Conservation (phyloP, 2,888 invertebrate species). For the Amblyjoppa fuscipennis region DNA sequence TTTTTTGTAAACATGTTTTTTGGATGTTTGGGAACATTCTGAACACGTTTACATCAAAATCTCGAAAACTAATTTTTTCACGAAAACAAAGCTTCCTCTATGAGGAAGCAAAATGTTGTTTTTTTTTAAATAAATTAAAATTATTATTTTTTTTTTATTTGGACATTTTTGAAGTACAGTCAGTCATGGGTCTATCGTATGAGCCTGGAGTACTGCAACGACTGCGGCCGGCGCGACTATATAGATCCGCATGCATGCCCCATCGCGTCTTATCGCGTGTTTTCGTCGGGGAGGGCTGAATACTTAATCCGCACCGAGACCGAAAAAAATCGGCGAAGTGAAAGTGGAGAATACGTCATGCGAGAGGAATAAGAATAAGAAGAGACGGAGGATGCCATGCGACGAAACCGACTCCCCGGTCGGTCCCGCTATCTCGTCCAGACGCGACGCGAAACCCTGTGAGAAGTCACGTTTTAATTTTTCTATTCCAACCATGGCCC, state of each 20-base stretch:
- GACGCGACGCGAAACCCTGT: conserved; percentile 51
- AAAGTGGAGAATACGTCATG: conserved; percentile 23
- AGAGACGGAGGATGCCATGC: conserved; percentile 1
- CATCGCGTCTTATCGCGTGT: neutral
- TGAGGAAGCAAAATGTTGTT: no score
- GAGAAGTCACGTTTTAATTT: conserved; percentile 45
- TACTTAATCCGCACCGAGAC: neutral
- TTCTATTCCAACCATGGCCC: conserved; percentile 25
- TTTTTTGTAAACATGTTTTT: no score
- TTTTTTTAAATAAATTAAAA: no score
- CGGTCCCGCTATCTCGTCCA: conserved; percentile 40
- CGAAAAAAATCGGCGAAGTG: neutral
- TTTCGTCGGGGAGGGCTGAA: neutral
- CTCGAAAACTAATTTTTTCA: no score
- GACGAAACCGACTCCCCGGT: conserved; percentile 37
- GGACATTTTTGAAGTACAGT: neutral
- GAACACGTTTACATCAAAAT: no score
- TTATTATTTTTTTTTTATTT: neutral
- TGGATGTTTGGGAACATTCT: no score
- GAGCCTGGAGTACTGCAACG: neutral
- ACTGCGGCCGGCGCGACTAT: neutral
- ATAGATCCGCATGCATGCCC: neutral
- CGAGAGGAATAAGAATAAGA: conserved; percentile 10
- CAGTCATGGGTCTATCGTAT: neutral
- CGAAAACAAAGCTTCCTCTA: no score